Evolutionary conservation across 1,140 invertebrate genomes (phyloP).

Genomic region (Arion vulgaris): DNA sequence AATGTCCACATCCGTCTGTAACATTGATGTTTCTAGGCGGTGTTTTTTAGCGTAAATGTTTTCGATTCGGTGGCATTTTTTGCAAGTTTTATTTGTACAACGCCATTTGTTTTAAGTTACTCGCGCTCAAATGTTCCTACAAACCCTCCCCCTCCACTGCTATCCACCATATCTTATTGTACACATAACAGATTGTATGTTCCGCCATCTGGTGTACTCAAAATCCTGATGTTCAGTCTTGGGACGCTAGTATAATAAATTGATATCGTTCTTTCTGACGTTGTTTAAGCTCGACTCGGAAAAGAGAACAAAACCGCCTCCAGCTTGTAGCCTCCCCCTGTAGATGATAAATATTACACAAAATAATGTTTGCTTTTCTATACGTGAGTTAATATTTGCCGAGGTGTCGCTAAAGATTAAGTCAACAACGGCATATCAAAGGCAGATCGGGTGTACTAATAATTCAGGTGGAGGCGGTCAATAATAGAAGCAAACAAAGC

Average conservation of each 20-base stretch:
- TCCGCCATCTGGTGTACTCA: no score
- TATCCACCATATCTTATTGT: no score
- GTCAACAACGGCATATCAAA: constrained; percentile 39
- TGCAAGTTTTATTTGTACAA: no score
- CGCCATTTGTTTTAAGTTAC: no score
- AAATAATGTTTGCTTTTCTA: constrained; percentile 42
- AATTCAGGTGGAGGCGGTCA: not conserved
- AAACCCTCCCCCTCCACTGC: no score
- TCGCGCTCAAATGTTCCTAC: no score
- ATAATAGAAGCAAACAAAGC: constrained; percentile 20
- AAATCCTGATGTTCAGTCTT: no score
- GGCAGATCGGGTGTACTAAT: constrained; percentile 9
- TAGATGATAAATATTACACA: constrained; percentile 44
- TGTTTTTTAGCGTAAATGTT: no score
- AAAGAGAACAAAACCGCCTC: constrained; percentile 6
- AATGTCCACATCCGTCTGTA: no score
- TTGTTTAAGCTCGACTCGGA: not conserved
- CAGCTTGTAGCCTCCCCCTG: constrained; percentile 26
- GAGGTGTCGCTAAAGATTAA: constrained; percentile 43
- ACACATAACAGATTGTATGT: no score
- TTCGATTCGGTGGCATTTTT: no score
- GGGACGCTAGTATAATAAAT: not conserved
- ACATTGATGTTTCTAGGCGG: no score
- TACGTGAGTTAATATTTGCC: constrained; percentile 34
- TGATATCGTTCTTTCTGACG: not conserved